phyloP scores from a whole-genome alignment of 1,140 invertebrate genomes.

The Gryllus bimaculatus region DNA sequence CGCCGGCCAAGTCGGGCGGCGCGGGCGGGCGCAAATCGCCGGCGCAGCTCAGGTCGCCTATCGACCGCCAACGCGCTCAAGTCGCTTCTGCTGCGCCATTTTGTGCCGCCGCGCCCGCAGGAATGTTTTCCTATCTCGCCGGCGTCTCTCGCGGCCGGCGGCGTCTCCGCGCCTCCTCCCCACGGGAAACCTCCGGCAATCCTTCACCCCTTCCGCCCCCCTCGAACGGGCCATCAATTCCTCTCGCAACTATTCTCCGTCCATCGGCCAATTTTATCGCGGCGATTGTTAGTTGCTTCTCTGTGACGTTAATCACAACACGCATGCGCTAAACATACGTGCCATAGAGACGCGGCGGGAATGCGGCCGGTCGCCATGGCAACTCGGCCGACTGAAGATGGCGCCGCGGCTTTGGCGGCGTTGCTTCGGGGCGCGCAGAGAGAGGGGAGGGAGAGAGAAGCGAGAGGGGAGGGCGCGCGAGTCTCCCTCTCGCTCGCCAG shows the following conservation, averaged over 20 bases:
- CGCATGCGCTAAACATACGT: constrained; percentile 31
- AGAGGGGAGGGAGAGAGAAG: neutral
- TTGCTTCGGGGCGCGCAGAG: neutral
- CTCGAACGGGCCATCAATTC: neutral
- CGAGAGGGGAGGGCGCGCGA: neutral
- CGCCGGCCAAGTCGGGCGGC: too few relatives aligned
- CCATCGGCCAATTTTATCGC: constrained; percentile 25
- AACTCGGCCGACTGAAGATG: constrained; percentile 26
- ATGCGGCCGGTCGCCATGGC: constrained; percentile 37
- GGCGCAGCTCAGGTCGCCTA: too few relatives aligned
- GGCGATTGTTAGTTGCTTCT: constrained; percentile 21
- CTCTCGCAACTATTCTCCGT: constrained; percentile 13
- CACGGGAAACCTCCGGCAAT: too few relatives aligned
- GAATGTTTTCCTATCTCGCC: too few relatives aligned
- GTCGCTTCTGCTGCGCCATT: too few relatives aligned
- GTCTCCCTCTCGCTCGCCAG: neutral
- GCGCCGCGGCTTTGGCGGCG: constrained; percentile 10
- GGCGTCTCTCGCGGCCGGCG: too few relatives aligned
- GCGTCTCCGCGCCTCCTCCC: too few relatives aligned
- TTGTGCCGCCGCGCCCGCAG: too few relatives aligned
- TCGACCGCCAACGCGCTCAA: too few relatives aligned
- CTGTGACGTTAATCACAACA: constrained; percentile 12
- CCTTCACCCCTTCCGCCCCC: too few relatives aligned
- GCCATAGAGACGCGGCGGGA: constrained; percentile 40
- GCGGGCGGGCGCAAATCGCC: too few relatives aligned